Conservation (phyloP, 2,113 vertebrate genomes). For the Bos indicus region DNA sequence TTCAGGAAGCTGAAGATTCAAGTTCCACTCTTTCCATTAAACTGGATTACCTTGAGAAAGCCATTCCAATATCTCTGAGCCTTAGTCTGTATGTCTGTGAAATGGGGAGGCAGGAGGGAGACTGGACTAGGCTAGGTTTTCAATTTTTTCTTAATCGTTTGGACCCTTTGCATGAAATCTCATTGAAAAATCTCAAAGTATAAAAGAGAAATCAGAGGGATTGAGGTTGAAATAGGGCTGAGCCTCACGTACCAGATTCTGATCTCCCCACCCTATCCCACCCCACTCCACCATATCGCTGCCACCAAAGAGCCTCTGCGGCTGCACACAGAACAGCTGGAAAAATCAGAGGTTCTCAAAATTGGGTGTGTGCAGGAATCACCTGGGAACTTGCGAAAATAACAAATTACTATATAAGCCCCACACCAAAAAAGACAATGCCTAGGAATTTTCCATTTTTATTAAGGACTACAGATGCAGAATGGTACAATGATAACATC, state of each 20-base stretch:
- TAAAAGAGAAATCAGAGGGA: neutral
- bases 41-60: neutral
- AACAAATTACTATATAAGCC: neutral
- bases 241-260: neutral
- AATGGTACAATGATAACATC: neutral
- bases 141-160: neutral
- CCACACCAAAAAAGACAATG: neutral
- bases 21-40: neutral
- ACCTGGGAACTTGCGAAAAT: neutral
- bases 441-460: neutral
- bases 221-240: neutral
- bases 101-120: neutral
- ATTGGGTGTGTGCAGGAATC: neutral
- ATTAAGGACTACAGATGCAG: neutral
- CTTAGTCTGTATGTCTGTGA: neutral
- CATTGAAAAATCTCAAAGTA: neutral
- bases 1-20: neutral
- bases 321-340: neutral
- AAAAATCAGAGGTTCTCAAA: neutral
- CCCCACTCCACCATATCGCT: accelerated
- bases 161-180: neutral
- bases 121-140: neutral
- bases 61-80: neutral
- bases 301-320: neutral
- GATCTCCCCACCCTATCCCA: too few species aligned